Percentiles rank a stretch among this genome's conserved stretches.
Conservation (phyloP, 2,797 vertebrate species). For the Clarias pachynema region DNA sequence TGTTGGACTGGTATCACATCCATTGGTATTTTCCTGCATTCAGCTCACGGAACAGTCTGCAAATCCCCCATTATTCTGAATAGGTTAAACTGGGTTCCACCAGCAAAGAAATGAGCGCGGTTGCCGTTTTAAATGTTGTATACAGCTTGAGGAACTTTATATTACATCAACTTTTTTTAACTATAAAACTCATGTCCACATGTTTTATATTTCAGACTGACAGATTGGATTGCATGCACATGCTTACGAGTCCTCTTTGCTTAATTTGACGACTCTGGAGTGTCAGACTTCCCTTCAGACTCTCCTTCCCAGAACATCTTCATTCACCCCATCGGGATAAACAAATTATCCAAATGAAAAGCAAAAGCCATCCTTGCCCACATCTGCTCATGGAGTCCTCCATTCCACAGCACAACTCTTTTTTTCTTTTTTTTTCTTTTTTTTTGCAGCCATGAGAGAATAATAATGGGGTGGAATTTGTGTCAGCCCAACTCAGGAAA, state of each 20-base stretch:
- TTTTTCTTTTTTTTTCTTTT: not conserved
- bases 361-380: conserved; percentile 72
- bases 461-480: conserved; percentile 92
- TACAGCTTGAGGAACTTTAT: not conserved
- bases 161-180: conserved; percentile 8
- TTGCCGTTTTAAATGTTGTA: not conserved
- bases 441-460: conserved; percentile 84
- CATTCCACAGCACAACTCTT: conserved; percentile 72
- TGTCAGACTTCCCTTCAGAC: conserved; percentile 71
- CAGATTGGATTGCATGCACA: conserved; percentile 79
- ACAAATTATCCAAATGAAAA: conserved; percentile 89
- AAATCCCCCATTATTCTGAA: not conserved
- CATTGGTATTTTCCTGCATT: not conserved
- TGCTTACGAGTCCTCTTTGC: conserved; percentile 68
- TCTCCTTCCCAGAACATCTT: conserved; percentile 73
- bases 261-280: conserved; percentile 72
- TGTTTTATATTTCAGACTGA: conserved; percentile 73
- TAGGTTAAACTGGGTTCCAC: not conserved
- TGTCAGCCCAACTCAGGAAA: conserved; percentile 93
- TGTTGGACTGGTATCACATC: not conserved
- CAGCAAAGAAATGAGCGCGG: not conserved
- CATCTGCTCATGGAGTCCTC: conserved; percentile 83
- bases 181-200: conserved; percentile 64
- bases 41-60: not conserved
- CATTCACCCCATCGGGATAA: conserved; percentile 71